A percentile compares a stretch with the other conserved stretches of the same genome.
Evolutionary conservation across 1,140 invertebrate genomes (phyloP).

Genomic region (Drosophila sechellia): DNA sequence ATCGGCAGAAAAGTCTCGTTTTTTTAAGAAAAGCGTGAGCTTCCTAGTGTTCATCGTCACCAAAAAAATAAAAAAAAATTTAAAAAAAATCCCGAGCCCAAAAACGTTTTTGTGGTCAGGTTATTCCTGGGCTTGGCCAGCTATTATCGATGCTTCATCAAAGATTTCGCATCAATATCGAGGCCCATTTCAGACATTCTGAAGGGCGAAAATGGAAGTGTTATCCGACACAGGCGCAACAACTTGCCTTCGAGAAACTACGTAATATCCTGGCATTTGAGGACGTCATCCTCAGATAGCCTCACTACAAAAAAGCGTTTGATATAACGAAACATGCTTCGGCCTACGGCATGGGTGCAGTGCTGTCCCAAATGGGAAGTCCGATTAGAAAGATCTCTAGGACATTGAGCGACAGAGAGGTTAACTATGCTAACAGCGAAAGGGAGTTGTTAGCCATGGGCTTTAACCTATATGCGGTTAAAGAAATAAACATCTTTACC

Average conservation of each 20-base stretch:
- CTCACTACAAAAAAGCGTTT: neutral
- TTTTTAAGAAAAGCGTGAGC: neutral
- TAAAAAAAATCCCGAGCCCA: too few species aligned
- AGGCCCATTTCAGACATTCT: neutral
- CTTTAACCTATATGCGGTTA: too few species aligned
- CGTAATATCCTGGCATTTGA: neutral
- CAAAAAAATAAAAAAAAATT: too few species aligned
- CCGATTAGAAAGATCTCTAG: too few species aligned
- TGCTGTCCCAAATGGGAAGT: neutral
- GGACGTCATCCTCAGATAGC: neutral
- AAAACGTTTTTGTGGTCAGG: too few species aligned
- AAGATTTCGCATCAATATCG: neutral
- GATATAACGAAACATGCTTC: neutral
- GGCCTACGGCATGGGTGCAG: neutral
- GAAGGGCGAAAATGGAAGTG: too few species aligned
- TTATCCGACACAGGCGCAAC: neutral
- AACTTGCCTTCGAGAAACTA: neutral
- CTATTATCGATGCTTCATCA: too few species aligned
- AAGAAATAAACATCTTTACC: neutral
- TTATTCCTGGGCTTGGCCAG: too few species aligned
- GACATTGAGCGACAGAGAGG: too few species aligned
- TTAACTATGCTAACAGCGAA: neutral
- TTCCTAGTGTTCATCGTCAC: neutral
- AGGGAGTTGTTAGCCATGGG: neutral
- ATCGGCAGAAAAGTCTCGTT: too few species aligned